Conservation (phyloP, 2,797 vertebrate species). For the Gadopsis bispinosus region DNA sequence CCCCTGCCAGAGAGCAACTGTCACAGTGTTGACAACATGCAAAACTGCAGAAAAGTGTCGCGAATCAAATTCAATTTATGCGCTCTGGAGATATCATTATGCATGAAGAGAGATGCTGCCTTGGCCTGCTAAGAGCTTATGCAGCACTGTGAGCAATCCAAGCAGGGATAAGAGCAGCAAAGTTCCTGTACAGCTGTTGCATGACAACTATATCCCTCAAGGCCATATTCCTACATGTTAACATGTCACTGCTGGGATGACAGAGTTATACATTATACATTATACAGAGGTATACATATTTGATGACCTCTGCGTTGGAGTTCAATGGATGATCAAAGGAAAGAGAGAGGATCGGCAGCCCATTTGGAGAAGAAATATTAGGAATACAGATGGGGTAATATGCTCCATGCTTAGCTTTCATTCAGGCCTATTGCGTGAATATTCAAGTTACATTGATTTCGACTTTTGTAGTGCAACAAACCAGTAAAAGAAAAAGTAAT, state of each 20-base stretch:
- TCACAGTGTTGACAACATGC: conserved; percentile 53
- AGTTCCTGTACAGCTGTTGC: conserved; percentile 55
- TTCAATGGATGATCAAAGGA: conserved; percentile 53
- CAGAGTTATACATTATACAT: conserved; percentile 19
- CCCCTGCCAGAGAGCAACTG: conserved; percentile 56
- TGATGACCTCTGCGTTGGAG: conserved; percentile 38
- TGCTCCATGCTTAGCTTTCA: conserved; percentile 16
- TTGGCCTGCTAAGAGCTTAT: conserved; percentile 57
- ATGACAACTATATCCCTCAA: conserved; percentile 63
- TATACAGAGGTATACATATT: conserved; percentile 42
- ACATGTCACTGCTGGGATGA: conserved; percentile 40
- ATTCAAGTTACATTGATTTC: conserved; percentile 12
- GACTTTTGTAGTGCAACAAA: conserved; percentile 14
- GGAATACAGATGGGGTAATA: conserved; percentile 27
- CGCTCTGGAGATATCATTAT: conserved; percentile 71
- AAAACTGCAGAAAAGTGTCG: conserved; percentile 58
- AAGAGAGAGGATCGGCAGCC: conserved; percentile 34
- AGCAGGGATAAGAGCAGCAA: conserved; percentile 43
- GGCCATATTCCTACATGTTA: conserved; percentile 55
- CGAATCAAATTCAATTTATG: conserved; percentile 72
- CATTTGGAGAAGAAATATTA: conserved; percentile 43
- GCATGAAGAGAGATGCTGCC: conserved; percentile 61
- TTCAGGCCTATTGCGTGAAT: conserved; percentile 22
- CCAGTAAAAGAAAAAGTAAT: neutral
- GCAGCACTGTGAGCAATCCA: conserved; percentile 60